Evolutionary conservation across 2,888 invertebrate genomes (phyloP).

Genomic region (Spialia ferax): DNA sequence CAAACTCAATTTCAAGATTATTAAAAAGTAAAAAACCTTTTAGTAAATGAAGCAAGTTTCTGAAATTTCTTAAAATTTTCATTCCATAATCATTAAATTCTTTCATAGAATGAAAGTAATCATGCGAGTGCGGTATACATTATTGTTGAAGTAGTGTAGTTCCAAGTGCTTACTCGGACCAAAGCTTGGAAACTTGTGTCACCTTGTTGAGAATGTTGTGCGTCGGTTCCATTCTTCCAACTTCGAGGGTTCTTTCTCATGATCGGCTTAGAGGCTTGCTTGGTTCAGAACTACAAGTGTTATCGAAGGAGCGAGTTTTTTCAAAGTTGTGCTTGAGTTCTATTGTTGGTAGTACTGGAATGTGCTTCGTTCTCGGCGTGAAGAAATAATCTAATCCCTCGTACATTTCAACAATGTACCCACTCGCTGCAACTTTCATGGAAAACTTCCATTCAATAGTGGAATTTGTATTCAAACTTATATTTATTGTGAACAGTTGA

Average conservation of each 20-base stretch:
- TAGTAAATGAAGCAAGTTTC: not conserved
- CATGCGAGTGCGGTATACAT: not conserved
- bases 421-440: not conserved
- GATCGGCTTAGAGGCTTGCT: conserved; percentile 81
- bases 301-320: conserved; percentile 67
- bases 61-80: not conserved
- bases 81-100: not conserved
- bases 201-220: conserved; percentile 67
- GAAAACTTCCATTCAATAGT: conserved; percentile 2
- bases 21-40: not conserved
- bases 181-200: conserved; percentile 72
- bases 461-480: not conserved
- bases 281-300: conserved; percentile 71
- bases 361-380: conserved; percentile 50
- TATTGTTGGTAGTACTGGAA: conserved; percentile 66
- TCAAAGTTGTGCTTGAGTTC: conserved; percentile 56
- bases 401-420: conserved; percentile 3
- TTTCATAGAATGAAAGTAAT: not conserved
- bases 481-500: conserved; percentile 1
- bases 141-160: conserved; percentile 52
- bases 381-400: conserved; percentile 17
- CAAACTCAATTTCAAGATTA: not conserved
- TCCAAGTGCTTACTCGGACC: conserved; percentile 60
- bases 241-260: conserved; percentile 71
- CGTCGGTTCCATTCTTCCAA: conserved; percentile 70